Evolutionary conservation across 2,888 invertebrate species (phyloP).

Genomic region (Chrysomela aeneicollis): DNA sequence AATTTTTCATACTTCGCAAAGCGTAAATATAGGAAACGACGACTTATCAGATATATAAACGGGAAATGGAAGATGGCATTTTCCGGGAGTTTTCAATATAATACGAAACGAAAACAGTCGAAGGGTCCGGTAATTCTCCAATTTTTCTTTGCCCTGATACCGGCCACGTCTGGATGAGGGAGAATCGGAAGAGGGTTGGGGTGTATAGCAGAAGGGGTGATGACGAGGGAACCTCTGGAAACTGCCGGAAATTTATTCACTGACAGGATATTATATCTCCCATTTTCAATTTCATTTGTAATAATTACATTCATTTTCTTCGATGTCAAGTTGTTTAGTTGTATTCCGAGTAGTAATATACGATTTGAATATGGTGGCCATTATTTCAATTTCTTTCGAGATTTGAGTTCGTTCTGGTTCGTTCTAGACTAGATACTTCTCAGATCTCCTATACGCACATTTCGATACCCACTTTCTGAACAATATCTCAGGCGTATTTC

Average conservation of each 20-base stretch:
- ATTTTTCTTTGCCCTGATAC: slow-evolving; percentile 12
- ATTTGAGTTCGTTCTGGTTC: too few relatives aligned
- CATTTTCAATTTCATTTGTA: too few relatives aligned
- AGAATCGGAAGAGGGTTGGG: background rate
- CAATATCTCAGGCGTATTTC: too few relatives aligned
- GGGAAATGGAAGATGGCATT: slow-evolving; percentile 28
- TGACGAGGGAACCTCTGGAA: background rate
- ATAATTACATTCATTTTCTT: too few relatives aligned
- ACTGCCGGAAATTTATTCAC: background rate
- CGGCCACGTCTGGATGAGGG: slow-evolving; percentile 1
- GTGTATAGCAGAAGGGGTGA: background rate
- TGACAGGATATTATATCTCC: background rate
- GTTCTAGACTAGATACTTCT: too few relatives aligned
- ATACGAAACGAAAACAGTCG: slow-evolving; percentile 22
- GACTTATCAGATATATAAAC: slow-evolving; percentile 28
- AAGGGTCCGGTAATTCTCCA: slow-evolving; percentile 20
- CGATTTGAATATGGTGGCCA: too few relatives aligned
- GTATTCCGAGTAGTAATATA: too few relatives aligned
- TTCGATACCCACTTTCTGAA: too few relatives aligned
- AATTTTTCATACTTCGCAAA: slow-evolving; percentile 50
- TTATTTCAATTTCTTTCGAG: too few relatives aligned
- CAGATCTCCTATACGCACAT: too few relatives aligned
- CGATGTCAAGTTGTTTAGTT: too few relatives aligned
- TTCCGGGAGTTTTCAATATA: slow-evolving; percentile 19
- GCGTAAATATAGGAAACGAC: slow-evolving; percentile 43